A percentile compares a stretch with the other conserved stretches of the same genome.
Evolutionary conservation across 1,140 invertebrate species (phyloP).

Genomic region (Forficula auricularia): DNA sequence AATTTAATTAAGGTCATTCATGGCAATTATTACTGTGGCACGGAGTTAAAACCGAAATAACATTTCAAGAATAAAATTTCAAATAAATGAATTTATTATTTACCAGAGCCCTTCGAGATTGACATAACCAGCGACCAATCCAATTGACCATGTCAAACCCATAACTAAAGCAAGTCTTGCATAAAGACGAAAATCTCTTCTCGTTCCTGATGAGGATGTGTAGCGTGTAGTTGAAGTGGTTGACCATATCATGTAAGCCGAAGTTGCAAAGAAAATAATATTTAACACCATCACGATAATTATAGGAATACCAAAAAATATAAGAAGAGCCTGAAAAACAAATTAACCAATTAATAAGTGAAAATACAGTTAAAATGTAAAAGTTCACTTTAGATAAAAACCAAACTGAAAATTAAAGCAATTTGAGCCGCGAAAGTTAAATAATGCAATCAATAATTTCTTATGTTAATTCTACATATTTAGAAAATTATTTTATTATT

Average conservation of each 20-base stretch:
- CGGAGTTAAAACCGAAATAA: no score
- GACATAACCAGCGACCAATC: slow-evolving; percentile 29
- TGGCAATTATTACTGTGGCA: no score
- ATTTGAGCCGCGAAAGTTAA: no score
- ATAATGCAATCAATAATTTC: no score
- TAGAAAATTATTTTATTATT: no score
- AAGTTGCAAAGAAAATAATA: slow-evolving; percentile 30
- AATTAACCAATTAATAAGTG: neutral
- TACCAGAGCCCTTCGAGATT: slow-evolving; percentile 18
- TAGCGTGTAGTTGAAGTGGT: slow-evolving; percentile 23
- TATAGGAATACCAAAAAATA: slow-evolving; percentile 35
- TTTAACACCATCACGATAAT: slow-evolving; percentile 30
- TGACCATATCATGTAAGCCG: slow-evolving; percentile 32
- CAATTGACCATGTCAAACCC: slow-evolving; percentile 35
- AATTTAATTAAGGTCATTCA: no score
- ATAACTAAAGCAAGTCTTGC: slow-evolving; percentile 33
- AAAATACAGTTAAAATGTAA: neutral
- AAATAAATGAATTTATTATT: no score
- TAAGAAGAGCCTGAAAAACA: slow-evolving; percentile 24
- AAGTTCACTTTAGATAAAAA: neutral
- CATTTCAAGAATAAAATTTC: no score
- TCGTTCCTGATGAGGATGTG: slow-evolving; percentile 21
- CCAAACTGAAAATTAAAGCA: no score
- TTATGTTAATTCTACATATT: no score
- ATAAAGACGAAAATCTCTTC: slow-evolving; percentile 33